Percentiles rank a stretch among this genome's conserved stretches.
These are phyloP conservation scores for Patiria pectinifera DNA, from an alignment of 53 echinoderm and acorn worm species.

Conservation along the genomic window DNA sequence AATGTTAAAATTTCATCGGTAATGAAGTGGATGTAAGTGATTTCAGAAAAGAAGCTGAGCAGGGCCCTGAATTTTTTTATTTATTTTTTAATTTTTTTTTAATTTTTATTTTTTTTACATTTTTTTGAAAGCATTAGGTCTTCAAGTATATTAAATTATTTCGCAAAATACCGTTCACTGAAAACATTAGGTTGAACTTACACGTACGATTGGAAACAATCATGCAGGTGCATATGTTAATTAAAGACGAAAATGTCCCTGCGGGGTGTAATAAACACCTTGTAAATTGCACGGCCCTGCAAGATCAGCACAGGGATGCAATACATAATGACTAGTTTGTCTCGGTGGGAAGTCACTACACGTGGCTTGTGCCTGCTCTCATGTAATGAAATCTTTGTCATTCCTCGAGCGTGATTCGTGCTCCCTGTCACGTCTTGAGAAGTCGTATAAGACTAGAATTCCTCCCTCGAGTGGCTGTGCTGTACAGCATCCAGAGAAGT, in stretches of 20 bases:
- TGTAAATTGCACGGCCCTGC: background rate
- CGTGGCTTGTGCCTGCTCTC: background rate
- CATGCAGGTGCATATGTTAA: background rate
- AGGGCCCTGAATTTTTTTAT: too few relatives aligned
- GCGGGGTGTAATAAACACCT: background rate
- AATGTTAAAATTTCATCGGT: background rate
- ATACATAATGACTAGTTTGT: background rate
- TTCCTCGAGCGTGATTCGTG: slow-evolving; percentile 6
- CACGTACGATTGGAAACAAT: background rate
- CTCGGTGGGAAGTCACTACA: background rate
- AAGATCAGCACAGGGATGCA: background rate
- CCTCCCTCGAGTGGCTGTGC: too few relatives aligned
- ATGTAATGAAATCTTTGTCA: background rate
- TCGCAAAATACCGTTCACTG: background rate
- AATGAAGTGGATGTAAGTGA: background rate
- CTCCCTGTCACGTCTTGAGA: background rate
- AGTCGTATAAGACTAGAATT: too few relatives aligned
- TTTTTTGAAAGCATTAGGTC: background rate
- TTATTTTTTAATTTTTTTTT: too few relatives aligned
- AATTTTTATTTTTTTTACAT: too few relatives aligned
- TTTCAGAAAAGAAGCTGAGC: background rate
- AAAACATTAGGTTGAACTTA: background rate
- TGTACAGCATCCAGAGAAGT: too few relatives aligned
- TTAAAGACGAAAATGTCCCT: background rate
- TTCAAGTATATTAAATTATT: background rate